Evolutionary conservation across 2,113 vertebrate species (phyloP), one percentile per base, ranked within the genome.

Genomic region (Antigone vipio): DNA sequence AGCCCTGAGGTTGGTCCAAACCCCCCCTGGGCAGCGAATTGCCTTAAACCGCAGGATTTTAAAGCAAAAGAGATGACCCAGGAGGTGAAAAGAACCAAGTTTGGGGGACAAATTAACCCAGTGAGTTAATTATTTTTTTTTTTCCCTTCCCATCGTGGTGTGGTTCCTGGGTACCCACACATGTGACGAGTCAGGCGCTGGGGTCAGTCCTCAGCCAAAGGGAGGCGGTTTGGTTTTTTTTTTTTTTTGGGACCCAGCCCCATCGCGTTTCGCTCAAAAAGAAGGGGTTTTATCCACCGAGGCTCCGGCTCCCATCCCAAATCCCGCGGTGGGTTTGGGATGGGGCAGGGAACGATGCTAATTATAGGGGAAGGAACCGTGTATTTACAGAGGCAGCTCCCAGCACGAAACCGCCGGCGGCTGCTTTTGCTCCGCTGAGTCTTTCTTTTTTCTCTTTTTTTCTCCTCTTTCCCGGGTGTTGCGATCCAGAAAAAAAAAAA

Each of bases 351-450:
- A 64, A 17, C 6, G 67, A 34, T 15, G 83, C 34, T 91, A 96
- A 97, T 97, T 82, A 97, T 5, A 96, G 79, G 83, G 85, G 75
- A 74, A 55, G 53, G 89, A 69, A 72, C 75, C 53, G 18, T 85
- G 78, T 95, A 93, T 96, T 97, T 96, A 96, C 95, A 96, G 89
- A 88, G 91, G 95, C 94, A 95, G 91, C 82, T 93, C 93, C 94
- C 68, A 21, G 82, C 78, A 47, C 24, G 5, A 95, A 96, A 93
- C 93, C 88, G 3, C 96, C 3, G 50, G 94, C 9, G 62, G 92
- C 92, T 38, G 85, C 91, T 74, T 77, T 58, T 44, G 81, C 45
- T 45, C 40, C 40, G 40, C 40, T 42, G 40, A 42, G 40, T 42
- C 40, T 42, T 42, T 42, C 40, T 52, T 52, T 52, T 52, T 52